Evolutionary conservation across 2,888 invertebrate species (phyloP).

Genomic region (Hyles lineata): DNA sequence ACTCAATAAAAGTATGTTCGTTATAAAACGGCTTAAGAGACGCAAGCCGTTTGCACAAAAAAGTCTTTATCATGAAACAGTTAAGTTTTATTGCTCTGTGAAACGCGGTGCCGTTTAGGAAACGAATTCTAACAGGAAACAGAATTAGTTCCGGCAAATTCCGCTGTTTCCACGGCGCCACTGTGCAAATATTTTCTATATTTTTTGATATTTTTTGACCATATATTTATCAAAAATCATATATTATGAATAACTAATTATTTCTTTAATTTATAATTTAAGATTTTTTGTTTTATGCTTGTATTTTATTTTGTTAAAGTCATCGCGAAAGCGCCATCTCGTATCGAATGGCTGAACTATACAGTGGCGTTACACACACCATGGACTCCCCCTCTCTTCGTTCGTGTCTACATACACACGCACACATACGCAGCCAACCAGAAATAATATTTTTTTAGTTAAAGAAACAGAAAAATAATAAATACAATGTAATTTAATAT

Average conservation of each 20-base stretch:
- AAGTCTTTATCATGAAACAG: conserved; percentile 52
- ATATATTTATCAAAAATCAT: conserved; percentile 18
- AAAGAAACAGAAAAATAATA: background rate
- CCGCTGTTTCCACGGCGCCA: conserved; percentile 61
- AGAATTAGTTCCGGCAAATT: conserved; percentile 62
- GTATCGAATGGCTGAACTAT: conserved; percentile 71
- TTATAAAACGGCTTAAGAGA: conserved; percentile 54
- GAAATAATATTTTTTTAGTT: background rate
- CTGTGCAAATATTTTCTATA: conserved; percentile 42
- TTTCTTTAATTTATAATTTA: background rate
- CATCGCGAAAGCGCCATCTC: conserved; percentile 68
- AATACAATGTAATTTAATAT: background rate
- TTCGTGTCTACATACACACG: conserved; percentile 44
- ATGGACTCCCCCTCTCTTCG: conserved; percentile 37
- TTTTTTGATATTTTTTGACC: background rate
- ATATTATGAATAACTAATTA: background rate
- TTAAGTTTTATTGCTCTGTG: conserved; percentile 65
- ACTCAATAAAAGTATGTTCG: conserved; percentile 2
- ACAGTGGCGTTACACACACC: conserved; percentile 42
- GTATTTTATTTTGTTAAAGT: background rate
- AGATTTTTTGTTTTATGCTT: background rate
- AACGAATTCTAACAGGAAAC: conserved; percentile 44
- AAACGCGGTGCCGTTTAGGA: conserved; percentile 49
- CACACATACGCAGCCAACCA: conserved; percentile 45
- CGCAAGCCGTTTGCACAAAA: conserved; percentile 49